Evolutionary conservation across 2,113 vertebrate species (phyloP).

Genomic region (Tretioscincus oriximinensis): DNA sequence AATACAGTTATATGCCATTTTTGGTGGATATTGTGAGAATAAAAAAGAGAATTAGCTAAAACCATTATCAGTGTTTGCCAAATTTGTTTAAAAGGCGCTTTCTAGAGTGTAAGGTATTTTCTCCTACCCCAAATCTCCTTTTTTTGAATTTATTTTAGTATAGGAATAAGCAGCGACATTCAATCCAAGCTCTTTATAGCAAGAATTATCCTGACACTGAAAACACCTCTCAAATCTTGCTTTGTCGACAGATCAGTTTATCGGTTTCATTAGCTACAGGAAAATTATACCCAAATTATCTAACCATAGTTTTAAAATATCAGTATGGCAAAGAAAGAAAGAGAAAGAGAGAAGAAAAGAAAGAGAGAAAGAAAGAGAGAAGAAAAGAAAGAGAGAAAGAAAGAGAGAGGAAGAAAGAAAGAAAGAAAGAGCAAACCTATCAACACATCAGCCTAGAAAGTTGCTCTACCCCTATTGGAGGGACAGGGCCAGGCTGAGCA

Average conservation of each 20-base stretch:
- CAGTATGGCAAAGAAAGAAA: too few relatives aligned
- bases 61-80: neutral
- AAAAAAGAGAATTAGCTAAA: neutral
- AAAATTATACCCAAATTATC: neutral
- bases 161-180: neutral
- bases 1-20: neutral
- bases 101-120: neutral
- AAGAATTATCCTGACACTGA: neutral
- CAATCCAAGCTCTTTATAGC: neutral
- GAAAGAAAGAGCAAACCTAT: too few relatives aligned
- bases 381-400: too few relatives aligned
- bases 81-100: neutral
- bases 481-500: neutral
- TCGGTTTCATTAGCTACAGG: neutral
- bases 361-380: too few relatives aligned
- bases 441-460: too few relatives aligned
- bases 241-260: neutral
- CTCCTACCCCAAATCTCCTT: neutral
- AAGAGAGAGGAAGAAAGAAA: too few relatives aligned
- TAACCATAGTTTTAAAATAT: neutral
- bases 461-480: too few relatives aligned
- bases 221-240: neutral
- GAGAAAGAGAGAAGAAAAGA: too few relatives aligned
- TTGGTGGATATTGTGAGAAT: neutral
- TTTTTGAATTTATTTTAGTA: neutral